Evolutionary conservation across 2,113 vertebrate genomes (phyloP).

Genomic region (Lanius collurio): DNA sequence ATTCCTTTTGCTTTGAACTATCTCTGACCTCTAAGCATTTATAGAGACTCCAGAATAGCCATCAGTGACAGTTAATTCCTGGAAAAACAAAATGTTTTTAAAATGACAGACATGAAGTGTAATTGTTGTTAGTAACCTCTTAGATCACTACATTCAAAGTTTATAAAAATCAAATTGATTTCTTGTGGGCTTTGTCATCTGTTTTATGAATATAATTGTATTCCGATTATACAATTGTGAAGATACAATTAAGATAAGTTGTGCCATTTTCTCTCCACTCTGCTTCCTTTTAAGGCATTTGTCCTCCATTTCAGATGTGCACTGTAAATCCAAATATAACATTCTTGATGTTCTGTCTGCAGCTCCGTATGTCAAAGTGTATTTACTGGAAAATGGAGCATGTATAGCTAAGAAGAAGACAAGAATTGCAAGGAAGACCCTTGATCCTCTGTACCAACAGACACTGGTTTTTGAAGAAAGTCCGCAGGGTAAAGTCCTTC

Average conservation of each 20-base stretch:
- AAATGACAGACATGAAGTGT: not conserved
- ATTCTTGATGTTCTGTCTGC: conserved; percentile 31
- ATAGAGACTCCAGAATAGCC: not conserved
- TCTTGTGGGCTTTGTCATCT: not conserved
- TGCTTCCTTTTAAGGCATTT: conserved; percentile 31
- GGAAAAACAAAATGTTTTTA: not conserved
- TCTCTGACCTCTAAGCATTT: not conserved
- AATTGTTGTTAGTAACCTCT: not conserved
- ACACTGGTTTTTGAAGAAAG: conserved; percentile 94
- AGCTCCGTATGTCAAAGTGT: conserved; percentile 98
- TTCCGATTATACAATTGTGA: not conserved
- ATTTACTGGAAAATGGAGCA: conserved; percentile 93
- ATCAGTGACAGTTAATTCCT: not conserved
- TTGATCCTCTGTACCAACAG: conserved; percentile 97
- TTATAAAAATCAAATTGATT: not conserved
- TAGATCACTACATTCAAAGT: not conserved
- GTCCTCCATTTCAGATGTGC: not conserved
- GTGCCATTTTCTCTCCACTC: not conserved
- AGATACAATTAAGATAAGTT: not conserved
- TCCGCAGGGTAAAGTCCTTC: conserved; percentile 96
- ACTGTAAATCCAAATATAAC: not conserved
- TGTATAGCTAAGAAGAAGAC: conserved; percentile 99
- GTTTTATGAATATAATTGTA: not conserved
- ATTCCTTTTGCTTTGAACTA: not conserved
- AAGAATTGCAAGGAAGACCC: conserved; percentile 96